Evolutionary conservation across 2,888 invertebrate species (phyloP).

Genomic region (Encarsia formosa): DNA sequence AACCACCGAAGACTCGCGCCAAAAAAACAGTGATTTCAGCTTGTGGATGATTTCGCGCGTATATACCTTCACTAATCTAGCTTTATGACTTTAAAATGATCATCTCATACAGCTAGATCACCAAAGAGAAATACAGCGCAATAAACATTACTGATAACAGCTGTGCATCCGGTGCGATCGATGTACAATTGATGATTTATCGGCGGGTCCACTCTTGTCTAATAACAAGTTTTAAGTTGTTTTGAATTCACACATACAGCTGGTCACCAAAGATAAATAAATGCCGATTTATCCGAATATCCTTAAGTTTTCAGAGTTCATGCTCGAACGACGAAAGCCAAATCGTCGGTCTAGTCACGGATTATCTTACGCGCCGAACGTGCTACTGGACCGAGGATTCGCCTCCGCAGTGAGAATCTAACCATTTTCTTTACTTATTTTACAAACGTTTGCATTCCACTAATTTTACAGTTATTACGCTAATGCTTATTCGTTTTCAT

Average conservation of each 20-base stretch:
- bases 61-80: neutral
- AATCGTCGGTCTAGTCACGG: neutral
- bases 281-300: no score
- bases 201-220: neutral
- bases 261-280: conserved; percentile 21
- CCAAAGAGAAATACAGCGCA: conserved; percentile 8
- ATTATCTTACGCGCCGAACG: neutral
- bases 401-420: neutral
- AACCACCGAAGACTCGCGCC: no score
- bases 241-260: conserved; percentile 8
- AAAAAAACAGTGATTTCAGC: no score
- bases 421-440: no score
- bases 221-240: conserved; percentile 11
- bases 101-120: conserved; percentile 10
- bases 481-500: no score
- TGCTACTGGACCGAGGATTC: neutral
- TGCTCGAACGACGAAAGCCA: no score
- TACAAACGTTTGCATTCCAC: no score
- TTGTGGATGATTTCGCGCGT: no score
- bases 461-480: no score
- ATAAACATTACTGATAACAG: neutral
- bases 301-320: no score
- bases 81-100: neutral
- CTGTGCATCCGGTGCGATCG: neutral
- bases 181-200: neutral